Evolutionary conservation across 2,888 invertebrate species (phyloP).

Genomic region (Dolichomitus sp.): DNA sequence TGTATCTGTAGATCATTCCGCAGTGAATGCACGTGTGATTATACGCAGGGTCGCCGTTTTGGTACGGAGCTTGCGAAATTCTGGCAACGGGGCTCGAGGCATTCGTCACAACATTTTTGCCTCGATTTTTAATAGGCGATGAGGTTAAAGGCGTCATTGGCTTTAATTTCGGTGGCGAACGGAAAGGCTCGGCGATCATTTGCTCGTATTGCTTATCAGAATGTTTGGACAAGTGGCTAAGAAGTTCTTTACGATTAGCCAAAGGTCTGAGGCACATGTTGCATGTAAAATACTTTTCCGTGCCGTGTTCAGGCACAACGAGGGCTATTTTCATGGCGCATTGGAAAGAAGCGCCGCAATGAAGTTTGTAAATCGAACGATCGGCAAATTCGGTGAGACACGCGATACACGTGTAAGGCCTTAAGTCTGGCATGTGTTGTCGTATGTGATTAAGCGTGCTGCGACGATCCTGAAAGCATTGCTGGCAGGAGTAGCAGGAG

Average conservation of each 20-base stretch:
- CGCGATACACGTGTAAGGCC: slow-evolving; percentile 83
- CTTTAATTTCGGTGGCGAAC: slow-evolving; percentile 74
- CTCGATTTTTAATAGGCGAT: slow-evolving; percentile 21
- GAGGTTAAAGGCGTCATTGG: slow-evolving; percentile 64
- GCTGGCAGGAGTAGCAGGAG: slow-evolving; percentile 82
- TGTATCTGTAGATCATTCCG: slow-evolving; percentile 84
- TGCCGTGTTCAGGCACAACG: slow-evolving; percentile 81
- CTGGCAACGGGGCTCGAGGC: not conserved
- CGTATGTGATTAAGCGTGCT: slow-evolving; percentile 82
- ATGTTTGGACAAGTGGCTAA: slow-evolving; percentile 80
- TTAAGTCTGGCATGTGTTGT: slow-evolving; percentile 83
- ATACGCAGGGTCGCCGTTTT: slow-evolving; percentile 81
- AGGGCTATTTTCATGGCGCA: slow-evolving; percentile 88
- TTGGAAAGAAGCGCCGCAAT: slow-evolving; percentile 85
- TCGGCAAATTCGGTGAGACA: slow-evolving; percentile 83
- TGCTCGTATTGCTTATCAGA: slow-evolving; percentile 79
- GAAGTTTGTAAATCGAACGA: slow-evolving; percentile 81
- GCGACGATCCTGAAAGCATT: slow-evolving; percentile 79
- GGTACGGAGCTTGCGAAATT: slow-evolving; percentile 74
- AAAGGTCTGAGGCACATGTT: slow-evolving; percentile 83
- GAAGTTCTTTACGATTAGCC: slow-evolving; percentile 79
- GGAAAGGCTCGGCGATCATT: slow-evolving; percentile 68
- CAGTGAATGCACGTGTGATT: slow-evolving; percentile 82
- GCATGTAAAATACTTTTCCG: slow-evolving; percentile 84
- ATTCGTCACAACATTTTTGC: not conserved